phyloP scores from a whole-genome alignment of 2,113 vertebrate genomes.

The Gorsachius goisagi region DNA sequence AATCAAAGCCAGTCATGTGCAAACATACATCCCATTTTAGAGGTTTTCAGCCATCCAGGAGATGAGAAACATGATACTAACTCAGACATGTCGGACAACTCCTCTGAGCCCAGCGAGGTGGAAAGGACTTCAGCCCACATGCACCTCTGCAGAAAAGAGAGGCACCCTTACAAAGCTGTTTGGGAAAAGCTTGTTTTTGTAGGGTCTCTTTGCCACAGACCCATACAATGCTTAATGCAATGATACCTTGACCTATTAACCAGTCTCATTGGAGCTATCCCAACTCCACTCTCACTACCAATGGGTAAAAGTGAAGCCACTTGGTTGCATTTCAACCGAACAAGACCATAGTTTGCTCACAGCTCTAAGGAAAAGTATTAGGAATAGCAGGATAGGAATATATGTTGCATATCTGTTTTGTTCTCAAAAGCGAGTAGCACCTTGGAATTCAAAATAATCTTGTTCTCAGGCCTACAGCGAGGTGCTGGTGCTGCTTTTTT shows the following conservation, averaged over 20 bases:
- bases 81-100: not conserved
- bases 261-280: not conserved
- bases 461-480: not conserved
- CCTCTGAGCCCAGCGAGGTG: not conserved
- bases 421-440: not conserved
- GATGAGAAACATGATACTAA: not conserved
- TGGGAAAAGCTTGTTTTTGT: not conserved
- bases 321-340: not conserved
- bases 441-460: not conserved
- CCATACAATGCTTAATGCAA: not conserved
- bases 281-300: not conserved
- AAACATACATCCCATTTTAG: not conserved
- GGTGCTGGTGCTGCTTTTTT: not conserved
- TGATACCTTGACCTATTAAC: not conserved
- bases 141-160: not conserved
- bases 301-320: not conserved
- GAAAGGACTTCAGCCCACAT: not conserved
- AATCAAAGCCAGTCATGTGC: not conserved
- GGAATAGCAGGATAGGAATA: not conserved
- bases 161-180: not conserved
- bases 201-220: not conserved
- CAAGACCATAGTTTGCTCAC: not conserved
- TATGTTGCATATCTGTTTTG: not conserved
- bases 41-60: not conserved
- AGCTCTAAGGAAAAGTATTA: not conserved